These are phyloP conservation scores for Philereme transversata DNA, from an alignment of 2,888 invertebrate genomes.

Conservation along the genomic window DNA sequence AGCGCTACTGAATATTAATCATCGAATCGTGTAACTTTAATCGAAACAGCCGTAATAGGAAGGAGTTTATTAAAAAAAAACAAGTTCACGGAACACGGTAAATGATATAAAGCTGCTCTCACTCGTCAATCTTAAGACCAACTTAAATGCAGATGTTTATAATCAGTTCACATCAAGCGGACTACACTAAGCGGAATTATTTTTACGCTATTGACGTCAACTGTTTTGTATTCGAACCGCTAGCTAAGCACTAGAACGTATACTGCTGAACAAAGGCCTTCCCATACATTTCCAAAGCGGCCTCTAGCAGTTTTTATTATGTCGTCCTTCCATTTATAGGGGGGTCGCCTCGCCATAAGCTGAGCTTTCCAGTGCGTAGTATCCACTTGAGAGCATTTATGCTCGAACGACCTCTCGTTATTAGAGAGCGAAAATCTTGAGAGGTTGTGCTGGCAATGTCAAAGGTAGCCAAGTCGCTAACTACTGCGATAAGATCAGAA, in stretches of 20 bases:
- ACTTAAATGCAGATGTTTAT: conserved; percentile 3
- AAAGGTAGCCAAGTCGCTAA: conserved; percentile 2
- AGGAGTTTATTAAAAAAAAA: conserved; percentile 20
- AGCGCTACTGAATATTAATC: conserved; percentile 24
- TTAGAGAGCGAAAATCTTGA: neutral
- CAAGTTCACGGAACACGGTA: conserved; percentile 9
- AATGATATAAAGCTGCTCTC: conserved; percentile 1
- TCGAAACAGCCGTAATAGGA: conserved; percentile 18
- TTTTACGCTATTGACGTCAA: too few relatives aligned
- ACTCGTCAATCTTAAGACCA: neutral
- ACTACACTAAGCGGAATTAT: conserved; percentile 5
- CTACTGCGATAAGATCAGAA: conserved; percentile 1
- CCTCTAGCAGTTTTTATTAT: too few relatives aligned
- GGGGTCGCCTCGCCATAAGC: too few relatives aligned
- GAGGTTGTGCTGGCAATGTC: conserved; percentile 1
- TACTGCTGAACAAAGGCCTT: too few relatives aligned
- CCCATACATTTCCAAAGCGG: too few relatives aligned
- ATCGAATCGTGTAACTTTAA: conserved; percentile 10
- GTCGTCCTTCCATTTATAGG: too few relatives aligned
- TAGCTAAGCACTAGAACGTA: too few relatives aligned
- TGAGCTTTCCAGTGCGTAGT: too few relatives aligned
- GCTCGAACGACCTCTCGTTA: neutral
- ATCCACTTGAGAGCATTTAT: too few relatives aligned
- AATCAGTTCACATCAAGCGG: conserved; percentile 7
- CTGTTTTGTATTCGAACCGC: neutral